These are phyloP conservation scores for Menura novaehollandiae DNA, from an alignment of 2,113 vertebrate species.

Conservation along the genomic window DNA sequence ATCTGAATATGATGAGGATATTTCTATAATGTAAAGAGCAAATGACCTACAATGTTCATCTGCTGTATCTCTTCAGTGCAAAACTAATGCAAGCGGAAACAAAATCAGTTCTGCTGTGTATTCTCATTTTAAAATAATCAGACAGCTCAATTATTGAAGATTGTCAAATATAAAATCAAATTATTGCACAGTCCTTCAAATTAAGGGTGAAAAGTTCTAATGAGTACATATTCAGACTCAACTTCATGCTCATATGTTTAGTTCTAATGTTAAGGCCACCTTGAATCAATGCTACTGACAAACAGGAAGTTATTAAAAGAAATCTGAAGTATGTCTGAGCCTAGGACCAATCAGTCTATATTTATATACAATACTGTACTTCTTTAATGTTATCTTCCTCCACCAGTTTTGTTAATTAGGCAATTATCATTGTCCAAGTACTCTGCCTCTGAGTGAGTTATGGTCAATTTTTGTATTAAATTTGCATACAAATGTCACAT, in stretches of 20 bases:
- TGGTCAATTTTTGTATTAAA: neutral
- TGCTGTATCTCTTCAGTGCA: neutral
- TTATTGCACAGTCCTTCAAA: neutral
- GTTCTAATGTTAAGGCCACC: neutral
- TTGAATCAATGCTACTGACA: neutral
- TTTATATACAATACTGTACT: neutral
- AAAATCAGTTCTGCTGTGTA: neutral
- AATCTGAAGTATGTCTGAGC: neutral
- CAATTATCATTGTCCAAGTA: neutral
- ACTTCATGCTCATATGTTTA: neutral
- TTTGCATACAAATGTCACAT: neutral
- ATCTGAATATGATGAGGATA: neutral
- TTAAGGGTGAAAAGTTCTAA: neutral
- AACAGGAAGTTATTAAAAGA: neutral
- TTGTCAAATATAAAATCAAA: neutral
- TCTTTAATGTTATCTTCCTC: slow-evolving; percentile 6
- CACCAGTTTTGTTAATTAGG: neutral
- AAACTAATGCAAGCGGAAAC: neutral
- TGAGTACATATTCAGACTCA: neutral
- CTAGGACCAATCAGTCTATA: neutral
- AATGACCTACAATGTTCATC: neutral
- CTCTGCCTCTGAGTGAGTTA: neutral
- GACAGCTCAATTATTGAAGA: neutral
- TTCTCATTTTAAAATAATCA: neutral
- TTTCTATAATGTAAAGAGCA: neutral